These are phyloP conservation scores for Hafferia zeledoni DNA, from an alignment of 2,797 vertebrate genomes.

Conservation along the genomic window DNA sequence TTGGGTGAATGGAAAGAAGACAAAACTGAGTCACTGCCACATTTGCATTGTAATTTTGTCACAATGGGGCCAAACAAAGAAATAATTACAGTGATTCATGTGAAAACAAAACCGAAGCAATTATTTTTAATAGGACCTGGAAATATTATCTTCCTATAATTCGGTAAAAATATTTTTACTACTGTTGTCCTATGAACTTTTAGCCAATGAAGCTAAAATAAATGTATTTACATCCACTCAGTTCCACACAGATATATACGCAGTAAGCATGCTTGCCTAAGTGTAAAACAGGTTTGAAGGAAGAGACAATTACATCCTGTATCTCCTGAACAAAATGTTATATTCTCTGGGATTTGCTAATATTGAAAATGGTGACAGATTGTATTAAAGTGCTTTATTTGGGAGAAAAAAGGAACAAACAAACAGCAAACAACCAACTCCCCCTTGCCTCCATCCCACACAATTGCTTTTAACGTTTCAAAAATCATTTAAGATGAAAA, in stretches of 20 bases:
- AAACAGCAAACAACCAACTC: not conserved
- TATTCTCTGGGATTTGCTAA: not conserved
- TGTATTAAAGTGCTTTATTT: not conserved
- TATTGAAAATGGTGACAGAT: not conserved
- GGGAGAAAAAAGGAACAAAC: accelerated
- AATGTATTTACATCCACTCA: not conserved
- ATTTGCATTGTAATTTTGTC: not conserved
- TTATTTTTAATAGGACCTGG: not conserved
- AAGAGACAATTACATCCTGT: not conserved
- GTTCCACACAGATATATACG: not conserved
- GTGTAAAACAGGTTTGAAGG: not conserved
- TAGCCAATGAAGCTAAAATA: not conserved
- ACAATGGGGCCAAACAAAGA: not conserved
- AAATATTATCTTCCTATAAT: not conserved
- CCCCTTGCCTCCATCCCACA: accelerated
- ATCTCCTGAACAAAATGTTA: not conserved
- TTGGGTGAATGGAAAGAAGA: not conserved
- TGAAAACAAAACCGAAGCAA: not conserved
- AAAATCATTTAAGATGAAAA: not conserved
- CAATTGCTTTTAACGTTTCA: not conserved
- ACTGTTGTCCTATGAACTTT: not conserved
- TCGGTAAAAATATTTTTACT: not conserved
- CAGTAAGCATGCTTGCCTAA: not conserved
- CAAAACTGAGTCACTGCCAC: not conserved
- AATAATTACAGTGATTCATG: not conserved